Conservation (phyloP, 2,113 vertebrate species). For the Apodemus sylvaticus region DNA sequence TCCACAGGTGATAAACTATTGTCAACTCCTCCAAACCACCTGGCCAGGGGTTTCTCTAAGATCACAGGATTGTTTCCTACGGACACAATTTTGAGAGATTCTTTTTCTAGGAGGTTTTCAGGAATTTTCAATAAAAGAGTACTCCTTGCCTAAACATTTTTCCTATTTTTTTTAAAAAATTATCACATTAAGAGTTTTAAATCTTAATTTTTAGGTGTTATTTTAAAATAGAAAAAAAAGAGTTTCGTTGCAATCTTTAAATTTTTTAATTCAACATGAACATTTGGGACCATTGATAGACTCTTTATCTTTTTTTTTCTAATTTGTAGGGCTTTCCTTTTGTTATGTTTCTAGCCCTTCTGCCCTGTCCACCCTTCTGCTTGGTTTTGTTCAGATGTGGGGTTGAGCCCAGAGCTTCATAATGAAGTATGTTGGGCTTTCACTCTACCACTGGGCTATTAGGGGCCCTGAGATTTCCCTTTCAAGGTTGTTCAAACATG, state of each 20-base stretch:
- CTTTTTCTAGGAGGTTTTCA: slow-evolving; percentile 6
- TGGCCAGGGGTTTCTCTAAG: neutral
- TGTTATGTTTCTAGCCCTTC: neutral
- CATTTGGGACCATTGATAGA: neutral
- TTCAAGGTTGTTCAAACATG: neutral
- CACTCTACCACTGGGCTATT: neutral
- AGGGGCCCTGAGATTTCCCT: neutral
- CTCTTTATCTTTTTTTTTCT: neutral
- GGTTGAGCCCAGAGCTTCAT: neutral
- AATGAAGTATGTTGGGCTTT: neutral
- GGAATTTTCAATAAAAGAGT: neutral
- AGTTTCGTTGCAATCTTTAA: neutral
- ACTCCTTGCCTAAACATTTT: neutral
- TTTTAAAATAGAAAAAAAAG: neutral
- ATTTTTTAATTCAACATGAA: neutral
- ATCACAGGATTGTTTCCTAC: neutral
- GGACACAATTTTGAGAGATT: neutral
- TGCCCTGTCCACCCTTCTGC: neutral
- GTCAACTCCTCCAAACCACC: neutral
- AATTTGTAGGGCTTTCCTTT: neutral
- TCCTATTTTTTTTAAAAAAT: neutral
- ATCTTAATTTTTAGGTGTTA: neutral
- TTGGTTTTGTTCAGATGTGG: neutral
- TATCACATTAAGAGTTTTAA: neutral
- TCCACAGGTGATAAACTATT: neutral